These are phyloP conservation scores for Pseudochaenichthys georgianus DNA, from an alignment of 2,797 vertebrate genomes.

Conservation along the genomic window DNA sequence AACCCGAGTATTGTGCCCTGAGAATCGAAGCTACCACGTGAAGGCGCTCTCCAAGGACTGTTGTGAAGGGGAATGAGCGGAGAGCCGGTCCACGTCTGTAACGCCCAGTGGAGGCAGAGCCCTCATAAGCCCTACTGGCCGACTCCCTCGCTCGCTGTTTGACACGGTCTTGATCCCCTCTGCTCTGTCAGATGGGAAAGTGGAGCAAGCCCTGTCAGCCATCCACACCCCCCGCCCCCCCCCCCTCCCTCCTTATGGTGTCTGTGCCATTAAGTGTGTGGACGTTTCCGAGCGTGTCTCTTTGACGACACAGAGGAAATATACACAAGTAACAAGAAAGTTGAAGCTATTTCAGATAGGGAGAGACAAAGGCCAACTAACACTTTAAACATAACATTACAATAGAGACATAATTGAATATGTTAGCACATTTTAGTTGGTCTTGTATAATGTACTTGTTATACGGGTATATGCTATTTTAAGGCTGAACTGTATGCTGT, in stretches of 20 bases:
- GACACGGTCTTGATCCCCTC: constrained; percentile 81
- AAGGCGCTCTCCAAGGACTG: constrained; percentile 42
- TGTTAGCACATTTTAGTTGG: neutral
- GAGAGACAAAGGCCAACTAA: neutral
- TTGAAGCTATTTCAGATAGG: neutral
- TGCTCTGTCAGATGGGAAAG: constrained; percentile 84
- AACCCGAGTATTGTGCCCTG: neutral
- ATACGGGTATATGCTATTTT: neutral
- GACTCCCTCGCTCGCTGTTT: constrained; percentile 75
- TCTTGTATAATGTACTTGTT: neutral
- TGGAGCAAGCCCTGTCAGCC: constrained; percentile 77
- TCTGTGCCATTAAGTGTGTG: constrained; percentile 51
- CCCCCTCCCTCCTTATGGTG: constrained; percentile 48
- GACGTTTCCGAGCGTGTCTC: constrained; percentile 9
- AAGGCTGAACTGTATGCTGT: neutral
- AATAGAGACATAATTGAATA: neutral
- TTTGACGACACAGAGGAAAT: neutral
- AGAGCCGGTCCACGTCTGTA: constrained; percentile 54
- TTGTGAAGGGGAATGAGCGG: constrained; percentile 54
- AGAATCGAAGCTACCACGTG: constrained; percentile 24
- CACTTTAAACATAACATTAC: neutral
- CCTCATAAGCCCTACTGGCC: constrained; percentile 71
- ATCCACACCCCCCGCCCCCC: constrained; percentile 34
- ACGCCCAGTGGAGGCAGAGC: constrained; percentile 59
- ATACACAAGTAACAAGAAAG: neutral